These are phyloP conservation scores for Hemistola chrysoprasaria DNA, from an alignment of 2,888 invertebrate species.

Conservation along the genomic window DNA sequence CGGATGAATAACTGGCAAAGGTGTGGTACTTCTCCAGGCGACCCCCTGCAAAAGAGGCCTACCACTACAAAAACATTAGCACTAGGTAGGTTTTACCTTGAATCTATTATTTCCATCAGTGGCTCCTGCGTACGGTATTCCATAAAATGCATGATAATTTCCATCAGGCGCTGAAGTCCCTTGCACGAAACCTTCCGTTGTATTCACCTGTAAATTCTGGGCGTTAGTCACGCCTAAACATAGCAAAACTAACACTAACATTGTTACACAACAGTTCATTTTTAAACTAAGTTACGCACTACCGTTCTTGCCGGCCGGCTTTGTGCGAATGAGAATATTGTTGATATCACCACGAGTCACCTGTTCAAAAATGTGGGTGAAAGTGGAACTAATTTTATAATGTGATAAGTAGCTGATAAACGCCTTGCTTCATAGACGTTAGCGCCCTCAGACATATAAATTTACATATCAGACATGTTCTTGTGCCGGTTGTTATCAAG, in stretches of 20 bases:
- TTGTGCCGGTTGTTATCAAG: slow-evolving; percentile 17
- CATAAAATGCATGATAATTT: slow-evolving; percentile 54
- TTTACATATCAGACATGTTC: no score
- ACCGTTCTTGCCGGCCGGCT: slow-evolving; percentile 9
- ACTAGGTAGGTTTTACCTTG: slow-evolving; percentile 43
- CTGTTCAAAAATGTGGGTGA: no score
- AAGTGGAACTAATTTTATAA: no score
- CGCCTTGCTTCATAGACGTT: slow-evolving; percentile 8
- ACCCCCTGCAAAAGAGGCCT: no score
- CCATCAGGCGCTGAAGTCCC: slow-evolving; percentile 47
- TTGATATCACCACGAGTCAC: no score
- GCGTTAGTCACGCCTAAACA: slow-evolving; percentile 35
- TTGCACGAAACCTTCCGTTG: slow-evolving; percentile 54
- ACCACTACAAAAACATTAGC: no score
- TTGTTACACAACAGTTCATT: slow-evolving; percentile 18
- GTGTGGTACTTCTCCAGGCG: no score
- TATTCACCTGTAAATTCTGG: slow-evolving; percentile 52
- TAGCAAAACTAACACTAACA: slow-evolving; percentile 32
- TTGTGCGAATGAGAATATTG: slow-evolving; percentile 13
- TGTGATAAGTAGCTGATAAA: no score
- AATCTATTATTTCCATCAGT: slow-evolving; percentile 51
- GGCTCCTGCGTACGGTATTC: slow-evolving; percentile 60
- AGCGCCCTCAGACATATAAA: no score
- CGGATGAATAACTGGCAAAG: no score
- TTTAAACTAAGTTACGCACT: slow-evolving; percentile 8